Percentiles rank a stretch among this genome's conserved stretches.
Conservation (phyloP, 2,888 invertebrate species). For the Ptychoptera contaminata region DNA sequence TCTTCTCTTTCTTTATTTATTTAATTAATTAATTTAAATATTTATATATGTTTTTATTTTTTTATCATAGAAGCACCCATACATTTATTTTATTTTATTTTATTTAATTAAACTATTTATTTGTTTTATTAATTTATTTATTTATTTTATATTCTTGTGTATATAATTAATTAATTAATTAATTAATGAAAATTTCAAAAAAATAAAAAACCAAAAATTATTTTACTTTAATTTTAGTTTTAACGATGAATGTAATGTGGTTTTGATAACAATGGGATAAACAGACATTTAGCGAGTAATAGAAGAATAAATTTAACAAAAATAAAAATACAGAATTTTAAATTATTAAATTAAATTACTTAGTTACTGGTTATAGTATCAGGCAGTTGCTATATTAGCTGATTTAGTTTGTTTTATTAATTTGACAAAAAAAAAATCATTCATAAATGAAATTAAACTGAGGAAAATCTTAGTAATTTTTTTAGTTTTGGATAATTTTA, state of each 20-base stretch:
- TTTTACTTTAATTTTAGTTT: no score
- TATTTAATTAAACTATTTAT: slow-evolving; percentile 2
- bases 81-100: slow-evolving; percentile 7
- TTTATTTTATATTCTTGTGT: no score
- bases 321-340: neutral
- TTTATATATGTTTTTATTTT: slow-evolving; percentile 2
- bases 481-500: no score
- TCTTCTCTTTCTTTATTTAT: slow-evolving; percentile 1
- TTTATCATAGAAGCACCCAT: slow-evolving; percentile 10
- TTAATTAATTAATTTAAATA: slow-evolving; percentile 3
- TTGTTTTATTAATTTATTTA: slow-evolving; percentile 4
- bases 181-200: no score
- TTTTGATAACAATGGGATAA: slow-evolving; percentile 3
- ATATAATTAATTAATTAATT: neutral
- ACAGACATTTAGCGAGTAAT: slow-evolving; percentile 3
- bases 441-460: no score
- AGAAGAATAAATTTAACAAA: neutral
- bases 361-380: no score
- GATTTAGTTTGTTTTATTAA: no score
- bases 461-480: no score
- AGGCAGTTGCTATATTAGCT: no score
- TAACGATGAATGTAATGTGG: no score
- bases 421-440: no score
- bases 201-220: no score
- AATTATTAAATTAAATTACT: slow-evolving; percentile 3